Base-by-base conservation (phyloP, 2,113 vertebrate species). In the Misgurnus anguillicaudatus region DNA sequence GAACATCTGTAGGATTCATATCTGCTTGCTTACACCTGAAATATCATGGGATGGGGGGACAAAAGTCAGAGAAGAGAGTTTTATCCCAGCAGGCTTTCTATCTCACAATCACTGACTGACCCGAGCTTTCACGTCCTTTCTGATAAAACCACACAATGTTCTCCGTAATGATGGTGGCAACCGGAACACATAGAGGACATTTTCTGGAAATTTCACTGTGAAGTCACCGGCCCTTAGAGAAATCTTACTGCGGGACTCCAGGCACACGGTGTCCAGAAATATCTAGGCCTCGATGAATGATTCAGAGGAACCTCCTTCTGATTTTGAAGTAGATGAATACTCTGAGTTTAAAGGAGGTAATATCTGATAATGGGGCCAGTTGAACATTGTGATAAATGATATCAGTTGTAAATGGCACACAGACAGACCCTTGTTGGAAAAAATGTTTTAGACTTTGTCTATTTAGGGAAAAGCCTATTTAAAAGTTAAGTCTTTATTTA, bases 161-260 rank as follows among this genome's bases (percentile, higher is more conserved):
- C 58, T 47, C 9, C 47, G 24, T 78, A 74, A 80, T 74, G 39
- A 48, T 73, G 51, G 7, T 63, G 80, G 71, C 73, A 60, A 72
- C 45, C 2, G 16, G 48, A n/a, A 31, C 16, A 63, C 47, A 17
- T 13, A 81, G 67, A 63, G 45, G 58, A 70, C 58, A 36, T 65
- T 64, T 75, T 62, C 62, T 72, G 51, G 51, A 48, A 36, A 21
- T 75, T 36, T 72, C 47, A 45, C 51, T 6, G 16, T 81, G 65
- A 19, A 63, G 78, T 16, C 66, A 24, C 9, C 9, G 31, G n/a
- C 19, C 41, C 51, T 45, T 21, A 8, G 16, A 55, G 41, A 82
- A 62, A 65, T 55, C 75, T 62, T 51, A 14, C 36, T 17, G 55
- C 14, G 9, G 65, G 24, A 19, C 47, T 57, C 36, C 48, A 51